These are phyloP conservation scores for Myotis pilosus DNA, from an alignment of 2,797 vertebrate genomes.

Conservation along the genomic window DNA sequence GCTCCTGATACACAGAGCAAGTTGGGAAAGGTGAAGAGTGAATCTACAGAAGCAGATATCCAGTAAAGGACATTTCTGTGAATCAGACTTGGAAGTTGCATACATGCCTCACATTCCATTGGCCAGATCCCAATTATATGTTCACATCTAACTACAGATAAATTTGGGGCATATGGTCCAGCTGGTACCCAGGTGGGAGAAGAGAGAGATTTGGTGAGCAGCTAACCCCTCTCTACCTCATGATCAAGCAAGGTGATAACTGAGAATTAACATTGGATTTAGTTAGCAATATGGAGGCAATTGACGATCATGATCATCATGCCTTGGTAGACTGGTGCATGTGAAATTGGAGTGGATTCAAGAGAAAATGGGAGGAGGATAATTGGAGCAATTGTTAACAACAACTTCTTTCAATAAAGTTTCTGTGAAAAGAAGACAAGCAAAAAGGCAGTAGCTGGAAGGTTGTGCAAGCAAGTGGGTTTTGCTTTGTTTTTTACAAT, in stretches of 20 bases:
- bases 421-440: constrained; percentile 40
- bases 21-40: not conserved
- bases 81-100: not conserved
- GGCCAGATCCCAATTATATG: not conserved
- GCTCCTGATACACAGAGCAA: not conserved
- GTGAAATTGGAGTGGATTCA: not conserved
- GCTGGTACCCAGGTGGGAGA: not conserved
- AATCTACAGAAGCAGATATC: not conserved
- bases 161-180: not conserved
- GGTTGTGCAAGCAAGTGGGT: not conserved
- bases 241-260: not conserved
- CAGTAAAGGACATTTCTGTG: not conserved
- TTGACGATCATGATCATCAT: not conserved
- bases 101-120: not conserved
- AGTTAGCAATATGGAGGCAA: not conserved
- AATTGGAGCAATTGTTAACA: not conserved
- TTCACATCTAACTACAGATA: not conserved
- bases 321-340: not conserved
- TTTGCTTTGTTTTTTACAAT: constrained; percentile 37
- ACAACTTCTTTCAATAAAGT: constrained; percentile 14
- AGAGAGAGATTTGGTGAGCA: not conserved
- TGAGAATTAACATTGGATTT: not conserved
- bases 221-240: not conserved
- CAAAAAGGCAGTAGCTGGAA: constrained; percentile 30
- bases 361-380: not conserved